These are phyloP conservation scores for Cariama cristata DNA, from an alignment of 2,113 vertebrate genomes.

Conservation along the genomic window DNA sequence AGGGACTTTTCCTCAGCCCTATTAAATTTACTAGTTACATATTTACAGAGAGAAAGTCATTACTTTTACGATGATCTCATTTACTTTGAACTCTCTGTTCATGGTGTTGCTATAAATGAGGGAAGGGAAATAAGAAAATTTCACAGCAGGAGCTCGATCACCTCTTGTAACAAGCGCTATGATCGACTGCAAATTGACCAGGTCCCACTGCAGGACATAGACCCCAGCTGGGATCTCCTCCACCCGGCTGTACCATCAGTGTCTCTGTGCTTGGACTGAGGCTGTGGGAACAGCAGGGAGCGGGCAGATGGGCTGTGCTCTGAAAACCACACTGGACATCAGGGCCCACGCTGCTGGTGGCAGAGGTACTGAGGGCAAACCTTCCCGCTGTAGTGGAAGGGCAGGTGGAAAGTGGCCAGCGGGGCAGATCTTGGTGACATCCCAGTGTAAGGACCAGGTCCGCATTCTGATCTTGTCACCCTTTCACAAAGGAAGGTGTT, in stretches of 20 bases:
- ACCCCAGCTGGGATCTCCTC: neutral
- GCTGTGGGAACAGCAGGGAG: neutral
- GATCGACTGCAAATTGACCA: neutral
- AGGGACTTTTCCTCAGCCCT: neutral
- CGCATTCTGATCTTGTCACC: rapidly evolving
- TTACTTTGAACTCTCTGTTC: neutral
- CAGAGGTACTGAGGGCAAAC: neutral
- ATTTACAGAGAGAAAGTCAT: neutral
- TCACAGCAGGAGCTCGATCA: neutral
- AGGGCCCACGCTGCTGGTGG: neutral
- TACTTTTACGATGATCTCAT: neutral
- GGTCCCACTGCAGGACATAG: neutral
- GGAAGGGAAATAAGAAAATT: neutral
- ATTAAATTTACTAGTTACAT: neutral
- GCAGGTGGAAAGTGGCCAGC: neutral
- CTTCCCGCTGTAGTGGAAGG: neutral
- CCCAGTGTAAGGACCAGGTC: neutral
- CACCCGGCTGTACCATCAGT: rapidly evolving
- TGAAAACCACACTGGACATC: neutral
- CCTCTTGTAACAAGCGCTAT: neutral
- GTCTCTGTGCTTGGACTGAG: neutral
- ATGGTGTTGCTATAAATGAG: neutral
- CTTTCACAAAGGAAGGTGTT: neutral
- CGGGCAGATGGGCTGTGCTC: neutral
- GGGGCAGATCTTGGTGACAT: rapidly evolving